Conservation (phyloP, 2,888 invertebrate genomes). For the Patella ulyssiponensis region DNA sequence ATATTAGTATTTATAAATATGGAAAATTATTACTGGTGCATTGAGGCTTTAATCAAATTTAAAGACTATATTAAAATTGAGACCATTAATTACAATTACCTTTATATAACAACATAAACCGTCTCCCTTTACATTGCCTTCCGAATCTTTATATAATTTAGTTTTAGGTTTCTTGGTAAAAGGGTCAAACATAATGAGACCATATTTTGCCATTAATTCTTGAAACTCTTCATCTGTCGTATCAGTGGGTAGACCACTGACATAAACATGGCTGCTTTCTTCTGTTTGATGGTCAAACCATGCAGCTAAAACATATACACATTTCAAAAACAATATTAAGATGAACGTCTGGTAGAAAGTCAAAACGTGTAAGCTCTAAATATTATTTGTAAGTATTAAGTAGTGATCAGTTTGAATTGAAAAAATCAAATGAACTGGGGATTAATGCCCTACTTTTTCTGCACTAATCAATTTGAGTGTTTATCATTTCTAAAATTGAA, state of each 20-base stretch:
- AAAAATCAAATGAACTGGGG: no score
- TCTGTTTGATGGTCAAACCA: constrained; percentile 95
- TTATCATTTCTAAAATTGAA: no score
- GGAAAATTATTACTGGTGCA: no score
- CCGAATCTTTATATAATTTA: constrained; percentile 90
- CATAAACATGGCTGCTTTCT: constrained; percentile 95
- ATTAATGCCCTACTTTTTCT: no score
- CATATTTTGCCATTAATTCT: constrained; percentile 95
- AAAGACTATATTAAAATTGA: no score
- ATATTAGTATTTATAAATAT: no score
- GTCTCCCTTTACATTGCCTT: constrained; percentile 91
- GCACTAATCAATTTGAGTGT: no score
- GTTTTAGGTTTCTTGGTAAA: constrained; percentile 84
- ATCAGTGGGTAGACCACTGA: constrained; percentile 90
- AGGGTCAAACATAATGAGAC: constrained; percentile 91
- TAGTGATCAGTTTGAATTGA: no score
- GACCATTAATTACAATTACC: constrained; percentile 73
- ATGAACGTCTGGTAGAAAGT: background rate
- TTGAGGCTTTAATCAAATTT: no score
- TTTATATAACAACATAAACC: constrained; percentile 96
- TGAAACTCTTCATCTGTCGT: constrained; percentile 88
- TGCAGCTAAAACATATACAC: constrained; percentile 71
- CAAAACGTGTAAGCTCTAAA: no score
- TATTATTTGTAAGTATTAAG: no score
- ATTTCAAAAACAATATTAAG: background rate